phyloP scores from a whole-genome alignment of 2,113 vertebrate species.

The Electrona antarctica region DNA sequence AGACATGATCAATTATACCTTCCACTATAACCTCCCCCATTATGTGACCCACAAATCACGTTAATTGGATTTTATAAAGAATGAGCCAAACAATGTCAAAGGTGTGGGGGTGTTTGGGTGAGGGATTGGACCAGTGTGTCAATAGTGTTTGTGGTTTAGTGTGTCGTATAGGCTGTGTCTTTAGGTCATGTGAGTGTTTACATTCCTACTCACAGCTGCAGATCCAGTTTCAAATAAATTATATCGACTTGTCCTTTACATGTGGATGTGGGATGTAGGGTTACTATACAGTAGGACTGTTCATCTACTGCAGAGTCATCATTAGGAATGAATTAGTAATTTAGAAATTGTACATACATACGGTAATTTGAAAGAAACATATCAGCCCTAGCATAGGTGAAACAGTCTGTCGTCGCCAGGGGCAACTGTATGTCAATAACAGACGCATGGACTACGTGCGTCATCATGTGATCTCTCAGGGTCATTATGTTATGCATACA shows the following conservation, averaged over 20 bases:
- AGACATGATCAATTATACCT: slow-evolving; percentile 7
- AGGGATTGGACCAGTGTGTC: slow-evolving; percentile 26
- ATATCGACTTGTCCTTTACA: slow-evolving; percentile 51
- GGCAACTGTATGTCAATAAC: neutral
- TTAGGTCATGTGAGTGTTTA: slow-evolving; percentile 51
- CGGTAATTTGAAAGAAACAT: neutral
- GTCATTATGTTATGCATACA: slow-evolving; percentile 16
- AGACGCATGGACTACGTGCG: slow-evolving; percentile 13
- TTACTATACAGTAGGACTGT: neutral
- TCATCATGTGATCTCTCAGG: slow-evolving; percentile 14
- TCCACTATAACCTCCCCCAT: slow-evolving; percentile 17
- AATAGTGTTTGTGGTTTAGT: slow-evolving; percentile 37
- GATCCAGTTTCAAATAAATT: slow-evolving; percentile 14
- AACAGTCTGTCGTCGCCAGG: neutral
- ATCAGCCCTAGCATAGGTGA: neutral
- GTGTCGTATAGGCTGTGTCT: slow-evolving; percentile 33
- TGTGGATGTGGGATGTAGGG: slow-evolving; percentile 12
- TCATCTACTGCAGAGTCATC: neutral
- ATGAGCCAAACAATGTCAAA: slow-evolving; percentile 40
- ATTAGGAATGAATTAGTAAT: too few species aligned
- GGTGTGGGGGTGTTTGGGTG: slow-evolving; percentile 16
- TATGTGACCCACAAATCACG: slow-evolving; percentile 6
- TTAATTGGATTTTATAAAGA: slow-evolving; percentile 33
- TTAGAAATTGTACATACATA: too few species aligned
- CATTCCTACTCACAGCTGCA: slow-evolving; percentile 38